phyloP scores from a whole-genome alignment of 2,888 invertebrate species.

The Prenolepis imparis region DNA sequence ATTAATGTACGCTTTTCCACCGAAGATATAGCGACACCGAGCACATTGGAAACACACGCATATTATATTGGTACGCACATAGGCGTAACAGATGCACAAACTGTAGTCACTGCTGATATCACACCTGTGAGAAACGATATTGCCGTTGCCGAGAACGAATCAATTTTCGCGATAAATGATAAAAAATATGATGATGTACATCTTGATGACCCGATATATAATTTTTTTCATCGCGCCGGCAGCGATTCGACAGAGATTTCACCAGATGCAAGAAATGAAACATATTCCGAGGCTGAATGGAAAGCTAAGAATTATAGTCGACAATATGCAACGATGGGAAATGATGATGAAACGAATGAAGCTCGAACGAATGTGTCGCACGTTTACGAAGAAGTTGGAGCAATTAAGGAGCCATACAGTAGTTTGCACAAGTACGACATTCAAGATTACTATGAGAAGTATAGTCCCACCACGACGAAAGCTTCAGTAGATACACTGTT shows the following conservation, averaged over 20 bases:
- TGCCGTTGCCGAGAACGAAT: neutral
- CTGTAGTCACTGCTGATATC: slow-evolving; percentile 63
- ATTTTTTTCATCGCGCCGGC: neutral
- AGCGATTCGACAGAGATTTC: slow-evolving; percentile 45
- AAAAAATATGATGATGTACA: neutral
- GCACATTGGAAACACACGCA: slow-evolving; percentile 85
- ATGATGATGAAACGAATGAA: slow-evolving; percentile 3
- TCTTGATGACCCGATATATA: neutral
- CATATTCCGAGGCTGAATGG: slow-evolving; percentile 22
- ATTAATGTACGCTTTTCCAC: slow-evolving; percentile 62
- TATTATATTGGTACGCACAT: slow-evolving; percentile 70
- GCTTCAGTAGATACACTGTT: slow-evolving; percentile 69
- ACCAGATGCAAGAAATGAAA: slow-evolving; percentile 49
- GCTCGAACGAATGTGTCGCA: slow-evolving; percentile 57
- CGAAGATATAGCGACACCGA: slow-evolving; percentile 67
- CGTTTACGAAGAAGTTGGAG: slow-evolving; percentile 78
- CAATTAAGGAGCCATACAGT: slow-evolving; percentile 44
- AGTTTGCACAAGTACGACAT: slow-evolving; percentile 69
- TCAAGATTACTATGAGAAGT: slow-evolving; percentile 73
- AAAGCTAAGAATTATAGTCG: neutral
- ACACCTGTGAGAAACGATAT: slow-evolving; percentile 54
- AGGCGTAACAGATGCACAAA: slow-evolving; percentile 62
- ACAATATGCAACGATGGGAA: neutral
- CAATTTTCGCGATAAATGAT: neutral
- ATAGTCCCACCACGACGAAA: slow-evolving; percentile 69